phyloP scores from a whole-genome alignment of 2,113 vertebrate genomes.

The Coptodon bakossiorum region DNA sequence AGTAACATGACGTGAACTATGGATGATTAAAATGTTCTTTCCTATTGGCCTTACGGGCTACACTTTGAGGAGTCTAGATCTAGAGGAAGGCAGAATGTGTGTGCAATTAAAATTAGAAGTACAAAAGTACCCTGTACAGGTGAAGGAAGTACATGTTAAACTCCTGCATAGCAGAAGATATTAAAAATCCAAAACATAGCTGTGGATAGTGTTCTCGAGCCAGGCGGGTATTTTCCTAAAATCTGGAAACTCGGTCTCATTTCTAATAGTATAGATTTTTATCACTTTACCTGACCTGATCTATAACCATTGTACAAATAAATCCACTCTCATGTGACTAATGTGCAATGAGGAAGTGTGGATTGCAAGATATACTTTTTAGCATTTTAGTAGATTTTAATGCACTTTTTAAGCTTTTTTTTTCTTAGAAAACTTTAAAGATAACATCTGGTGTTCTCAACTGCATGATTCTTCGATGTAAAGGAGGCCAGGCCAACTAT shows the following conservation, averaged over 20 bases:
- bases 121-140: neutral
- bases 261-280: neutral
- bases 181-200: neutral
- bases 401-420: neutral
- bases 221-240: neutral
- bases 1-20: neutral
- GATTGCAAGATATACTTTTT: neutral
- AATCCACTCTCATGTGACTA: neutral
- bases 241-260: neutral
- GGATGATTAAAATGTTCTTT: neutral
- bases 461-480: neutral
- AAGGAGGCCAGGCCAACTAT: slow-evolving; percentile 48
- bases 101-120: neutral
- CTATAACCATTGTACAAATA: neutral
- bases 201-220: neutral
- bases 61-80: neutral
- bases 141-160: neutral
- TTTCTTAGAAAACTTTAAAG: neutral
- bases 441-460: slow-evolving; percentile 27
- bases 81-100: neutral
- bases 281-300: neutral
- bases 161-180: neutral
- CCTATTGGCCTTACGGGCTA: neutral
- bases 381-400: neutral
- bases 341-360: neutral